Percentiles rank a stretch among this genome's conserved stretches.
Conservation (phyloP, 1,140 invertebrate species). For the Anastrepha obliqua region DNA sequence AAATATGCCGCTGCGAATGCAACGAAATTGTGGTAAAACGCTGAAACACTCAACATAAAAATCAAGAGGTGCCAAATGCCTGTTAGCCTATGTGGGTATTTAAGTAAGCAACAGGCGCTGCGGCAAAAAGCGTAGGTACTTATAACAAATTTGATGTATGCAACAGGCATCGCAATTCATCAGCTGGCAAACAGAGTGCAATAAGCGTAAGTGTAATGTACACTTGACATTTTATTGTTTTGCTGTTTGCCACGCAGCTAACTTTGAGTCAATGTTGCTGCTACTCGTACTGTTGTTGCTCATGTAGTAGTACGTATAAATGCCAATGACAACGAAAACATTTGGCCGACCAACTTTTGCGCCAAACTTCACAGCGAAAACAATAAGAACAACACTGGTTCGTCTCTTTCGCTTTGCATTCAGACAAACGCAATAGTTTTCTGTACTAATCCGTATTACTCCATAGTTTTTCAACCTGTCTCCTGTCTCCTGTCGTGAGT, state of each 20-base stretch:
- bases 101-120: background rate
- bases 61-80: background rate
- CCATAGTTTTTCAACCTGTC: too few relatives aligned
- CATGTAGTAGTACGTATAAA: background rate
- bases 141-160: background rate
- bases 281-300: background rate
- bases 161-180: background rate
- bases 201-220: slow-evolving; percentile 15
- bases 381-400: background rate
- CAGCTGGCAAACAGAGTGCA: background rate
- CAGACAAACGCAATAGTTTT: too few relatives aligned
- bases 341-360: background rate
- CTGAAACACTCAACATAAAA: too few relatives aligned
- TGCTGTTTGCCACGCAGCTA: background rate
- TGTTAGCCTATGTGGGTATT: too few relatives aligned
- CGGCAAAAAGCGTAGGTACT: background rate
- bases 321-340: background rate
- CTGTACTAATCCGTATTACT: too few relatives aligned
- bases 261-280: background rate
- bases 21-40: too few relatives aligned
- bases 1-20: too few relatives aligned
- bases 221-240: slow-evolving; percentile 14
- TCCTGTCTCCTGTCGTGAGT: too few relatives aligned
- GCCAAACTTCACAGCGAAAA: background rate
- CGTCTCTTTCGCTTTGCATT: background rate